These are phyloP conservation scores for Hirundichthys speculiger DNA, from an alignment of 2,113 vertebrate species.

Conservation along the genomic window DNA sequence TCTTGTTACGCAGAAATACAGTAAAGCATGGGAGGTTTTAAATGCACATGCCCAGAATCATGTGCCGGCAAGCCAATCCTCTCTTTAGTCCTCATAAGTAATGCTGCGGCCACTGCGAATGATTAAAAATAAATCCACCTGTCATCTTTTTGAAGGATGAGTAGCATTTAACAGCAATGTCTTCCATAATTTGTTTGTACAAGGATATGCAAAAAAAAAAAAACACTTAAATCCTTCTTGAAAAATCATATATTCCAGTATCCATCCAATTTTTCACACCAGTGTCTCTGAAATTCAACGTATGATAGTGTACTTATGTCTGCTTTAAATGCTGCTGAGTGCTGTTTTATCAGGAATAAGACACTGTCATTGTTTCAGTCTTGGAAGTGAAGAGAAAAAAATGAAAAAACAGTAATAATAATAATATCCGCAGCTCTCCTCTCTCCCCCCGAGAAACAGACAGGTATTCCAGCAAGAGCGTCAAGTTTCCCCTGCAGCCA, in stretches of 20 bases:
- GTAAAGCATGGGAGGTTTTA: not conserved
- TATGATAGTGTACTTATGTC: not conserved
- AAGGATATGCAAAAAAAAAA: not conserved
- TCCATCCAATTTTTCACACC: not conserved
- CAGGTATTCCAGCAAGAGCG: constrained; percentile 51
- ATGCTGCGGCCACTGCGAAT: not conserved
- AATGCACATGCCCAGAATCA: not conserved
- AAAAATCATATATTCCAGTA: not conserved
- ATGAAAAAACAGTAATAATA: constrained; percentile 10
- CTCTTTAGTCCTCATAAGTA: not conserved
- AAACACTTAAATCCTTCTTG: not conserved
- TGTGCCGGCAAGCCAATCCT: not conserved
- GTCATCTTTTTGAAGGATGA: not conserved
- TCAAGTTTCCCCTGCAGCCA: constrained; percentile 72
- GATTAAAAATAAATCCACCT: not conserved
- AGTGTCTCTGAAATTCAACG: constrained; percentile 1
- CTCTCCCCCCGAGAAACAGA: constrained; percentile 35
- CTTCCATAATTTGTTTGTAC: not conserved
- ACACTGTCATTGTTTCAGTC: constrained; percentile 35
- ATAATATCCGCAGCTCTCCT: constrained; percentile 7
- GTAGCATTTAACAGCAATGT: not conserved
- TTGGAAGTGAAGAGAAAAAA: constrained; percentile 6
- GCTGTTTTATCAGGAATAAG: constrained; percentile 9
- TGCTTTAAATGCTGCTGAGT: constrained; percentile 33
- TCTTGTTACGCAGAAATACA: not conserved